Evolutionary conservation across 1,140 invertebrate species (phyloP), one percentile per base, ranked within the genome.

Genomic region (Drosophila melanica): DNA sequence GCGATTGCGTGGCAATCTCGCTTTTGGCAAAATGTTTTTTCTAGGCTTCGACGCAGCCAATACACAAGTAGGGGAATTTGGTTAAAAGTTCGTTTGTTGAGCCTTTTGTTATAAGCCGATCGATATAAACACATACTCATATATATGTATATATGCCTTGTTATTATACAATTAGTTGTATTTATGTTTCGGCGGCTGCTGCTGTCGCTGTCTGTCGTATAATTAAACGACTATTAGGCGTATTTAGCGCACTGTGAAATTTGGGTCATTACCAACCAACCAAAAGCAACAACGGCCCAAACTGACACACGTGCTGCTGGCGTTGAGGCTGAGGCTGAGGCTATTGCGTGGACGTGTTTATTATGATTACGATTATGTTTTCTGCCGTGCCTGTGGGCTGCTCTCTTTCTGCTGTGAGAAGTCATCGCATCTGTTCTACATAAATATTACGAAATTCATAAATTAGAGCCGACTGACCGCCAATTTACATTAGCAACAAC

Each of bases 141-240:
- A 45, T 20, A 30, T 12, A 48, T n/a, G 14, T 20, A 37, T 35
- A 71, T 18, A 20, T 68, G 75, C 47, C 82, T 77, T 82, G 76
- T 89, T 87, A 84, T 87, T 89, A 58, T 79, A 89, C 79, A 82
- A 87, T 89, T 87, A 89, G 84, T 79, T 57, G 68, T 89, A 87
- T 89, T 89, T 89, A 87, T 89, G 76, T 71, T 84, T 62, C 53
- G 45, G 45, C 53, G 63, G 59, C 58, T 44, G 67, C 67, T 73
- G 84, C 65, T 86, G 81, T 77, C 59, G 68, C 69, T 86, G 81
- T 81, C 77, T 81, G 81, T 82, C 72, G 60, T 76, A 77, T 89
- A 89, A 87, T 87, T 87, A 87, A 89, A 87, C 72, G 76, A 89
- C 68, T 84, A 87, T 87, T 87, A 89, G 82, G 76, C 75, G 82